A percentile compares a stretch with the other conserved stretches of the same genome.
Evolutionary conservation across 2,797 vertebrate genomes (phyloP).

Genomic region (Coilia nasus): DNA sequence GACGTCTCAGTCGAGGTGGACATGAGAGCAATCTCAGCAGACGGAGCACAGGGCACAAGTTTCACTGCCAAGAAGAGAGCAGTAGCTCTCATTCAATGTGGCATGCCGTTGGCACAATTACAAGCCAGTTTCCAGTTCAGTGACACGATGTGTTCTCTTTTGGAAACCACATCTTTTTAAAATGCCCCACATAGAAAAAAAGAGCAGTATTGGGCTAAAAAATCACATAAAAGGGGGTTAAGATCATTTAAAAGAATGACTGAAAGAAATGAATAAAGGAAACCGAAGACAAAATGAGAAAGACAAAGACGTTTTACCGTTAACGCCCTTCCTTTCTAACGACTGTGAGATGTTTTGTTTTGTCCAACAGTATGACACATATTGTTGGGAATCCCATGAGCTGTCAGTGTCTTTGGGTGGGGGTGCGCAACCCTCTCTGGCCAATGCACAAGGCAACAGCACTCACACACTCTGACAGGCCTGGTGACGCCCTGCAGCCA

Average conservation of each 20-base stretch:
- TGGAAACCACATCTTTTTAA: constrained; percentile 47
- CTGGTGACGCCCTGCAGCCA: background rate
- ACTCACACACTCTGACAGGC: constrained; percentile 19
- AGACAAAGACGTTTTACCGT: background rate
- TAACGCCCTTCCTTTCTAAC: background rate
- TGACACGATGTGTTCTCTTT: constrained; percentile 37
- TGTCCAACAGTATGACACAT: constrained; percentile 15
- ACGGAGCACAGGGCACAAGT: constrained; percentile 2
- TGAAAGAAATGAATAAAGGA: constrained; percentile 24
- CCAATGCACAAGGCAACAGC: background rate
- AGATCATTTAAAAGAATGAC: constrained; percentile 37
- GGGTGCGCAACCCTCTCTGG: background rate
- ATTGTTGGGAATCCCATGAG: constrained; percentile 3
- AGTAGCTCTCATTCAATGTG: constrained; percentile 23
- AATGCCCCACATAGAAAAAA: constrained; percentile 33
- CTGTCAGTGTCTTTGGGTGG: constrained; percentile 16
- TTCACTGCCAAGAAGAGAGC: background rate
- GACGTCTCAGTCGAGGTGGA: background rate
- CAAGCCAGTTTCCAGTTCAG: constrained; percentile 39
- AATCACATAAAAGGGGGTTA: constrained; percentile 31
- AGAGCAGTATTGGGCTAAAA: constrained; percentile 20
- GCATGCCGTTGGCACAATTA: background rate
- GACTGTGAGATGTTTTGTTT: constrained; percentile 20
- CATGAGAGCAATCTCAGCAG: background rate
- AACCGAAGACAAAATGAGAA: background rate